phyloP scores from a whole-genome alignment of 2,113 vertebrate genomes.

The Trematocara marginatum region DNA sequence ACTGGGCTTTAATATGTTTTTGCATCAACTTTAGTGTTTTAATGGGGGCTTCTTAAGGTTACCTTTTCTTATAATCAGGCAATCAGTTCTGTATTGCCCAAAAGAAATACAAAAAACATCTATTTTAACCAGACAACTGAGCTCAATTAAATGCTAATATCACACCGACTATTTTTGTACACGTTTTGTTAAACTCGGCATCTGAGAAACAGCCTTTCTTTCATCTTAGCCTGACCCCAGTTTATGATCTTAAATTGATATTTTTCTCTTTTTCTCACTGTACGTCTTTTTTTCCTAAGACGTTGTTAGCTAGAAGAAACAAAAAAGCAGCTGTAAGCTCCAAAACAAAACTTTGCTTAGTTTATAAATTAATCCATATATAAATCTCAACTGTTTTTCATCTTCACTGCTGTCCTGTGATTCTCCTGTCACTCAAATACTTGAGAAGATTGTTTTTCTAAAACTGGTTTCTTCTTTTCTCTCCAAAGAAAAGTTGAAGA shows the following conservation, averaged over 20 bases:
- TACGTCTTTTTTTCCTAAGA: neutral
- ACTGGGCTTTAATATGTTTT: neutral
- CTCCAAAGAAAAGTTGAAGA: neutral
- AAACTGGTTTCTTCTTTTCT: neutral
- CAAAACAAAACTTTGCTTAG: neutral
- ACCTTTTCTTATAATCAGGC: neutral
- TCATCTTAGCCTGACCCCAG: neutral
- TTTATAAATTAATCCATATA: neutral
- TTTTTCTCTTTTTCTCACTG: neutral
- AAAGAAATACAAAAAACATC: neutral
- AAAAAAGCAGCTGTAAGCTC: neutral
- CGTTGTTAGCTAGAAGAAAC: neutral
- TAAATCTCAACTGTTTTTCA: neutral
- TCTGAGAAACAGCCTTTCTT: neutral
- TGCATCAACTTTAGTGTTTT: neutral
- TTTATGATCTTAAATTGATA: neutral
- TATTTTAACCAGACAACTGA: neutral
- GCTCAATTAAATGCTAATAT: neutral
- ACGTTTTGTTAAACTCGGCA: neutral
- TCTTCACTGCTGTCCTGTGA: neutral
- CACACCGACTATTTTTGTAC: fast-evolving
- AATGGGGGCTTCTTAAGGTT: neutral
- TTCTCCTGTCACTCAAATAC: neutral
- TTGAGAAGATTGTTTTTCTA: neutral
- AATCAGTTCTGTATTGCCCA: neutral